Evolutionary conservation across 1,140 invertebrate species (phyloP).

Genomic region (Dendrolimus kikuchii): DNA sequence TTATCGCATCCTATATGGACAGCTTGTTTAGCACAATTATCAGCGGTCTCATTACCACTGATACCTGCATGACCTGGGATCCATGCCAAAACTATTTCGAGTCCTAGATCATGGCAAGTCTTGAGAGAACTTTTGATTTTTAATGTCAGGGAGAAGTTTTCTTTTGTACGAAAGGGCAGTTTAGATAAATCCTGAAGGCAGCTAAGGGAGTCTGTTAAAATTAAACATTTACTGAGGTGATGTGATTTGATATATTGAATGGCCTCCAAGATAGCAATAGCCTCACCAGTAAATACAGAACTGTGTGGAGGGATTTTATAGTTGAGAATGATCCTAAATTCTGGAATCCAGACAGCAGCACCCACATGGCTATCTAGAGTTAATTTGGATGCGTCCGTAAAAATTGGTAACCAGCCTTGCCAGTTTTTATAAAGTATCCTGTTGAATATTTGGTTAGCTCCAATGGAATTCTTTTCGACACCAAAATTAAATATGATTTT

Average conservation of each 20-base stretch:
- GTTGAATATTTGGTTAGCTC: too few relatives aligned
- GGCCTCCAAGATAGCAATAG: not conserved
- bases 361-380: not conserved
- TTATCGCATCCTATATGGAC: too few relatives aligned
- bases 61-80: too few relatives aligned
- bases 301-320: not conserved
- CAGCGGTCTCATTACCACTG: too few relatives aligned
- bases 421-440: too few relatives aligned
- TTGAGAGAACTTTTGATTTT: not conserved
- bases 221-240: not conserved
- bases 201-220: not conserved
- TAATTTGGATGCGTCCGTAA: not conserved
- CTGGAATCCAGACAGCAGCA: not conserved
- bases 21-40: too few relatives aligned
- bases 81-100: too few relatives aligned
- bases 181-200: slow-evolving; percentile 1
- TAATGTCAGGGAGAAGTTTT: not conserved
- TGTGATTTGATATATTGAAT: not conserved
- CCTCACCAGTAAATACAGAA: not conserved
- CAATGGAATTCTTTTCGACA: too few relatives aligned
- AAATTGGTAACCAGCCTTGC: not conserved
- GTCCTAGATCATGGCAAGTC: too few relatives aligned
- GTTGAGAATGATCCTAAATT: not conserved
- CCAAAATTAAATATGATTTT: too few relatives aligned
- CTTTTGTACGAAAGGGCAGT: not conserved